These are phyloP conservation scores for Chaenogobius annularis DNA, from an alignment of 2,113 vertebrate genomes.

Conservation along the genomic window DNA sequence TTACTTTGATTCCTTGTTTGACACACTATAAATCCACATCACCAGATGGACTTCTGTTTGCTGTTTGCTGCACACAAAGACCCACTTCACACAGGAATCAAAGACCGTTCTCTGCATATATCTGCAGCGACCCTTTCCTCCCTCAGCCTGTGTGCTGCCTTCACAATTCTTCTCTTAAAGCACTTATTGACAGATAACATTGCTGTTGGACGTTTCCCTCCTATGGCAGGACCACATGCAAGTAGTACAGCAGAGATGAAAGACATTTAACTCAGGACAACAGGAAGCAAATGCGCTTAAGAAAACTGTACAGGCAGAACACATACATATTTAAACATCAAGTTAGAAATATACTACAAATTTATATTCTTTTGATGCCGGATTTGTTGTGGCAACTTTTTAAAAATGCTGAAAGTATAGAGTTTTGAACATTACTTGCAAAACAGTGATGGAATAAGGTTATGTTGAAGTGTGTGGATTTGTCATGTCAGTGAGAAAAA, in stretches of 20 bases:
- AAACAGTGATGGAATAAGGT: not conserved
- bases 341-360: too few relatives aligned
- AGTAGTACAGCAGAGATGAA: constrained; percentile 43
- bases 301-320: too few relatives aligned
- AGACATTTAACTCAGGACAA: constrained; percentile 55
- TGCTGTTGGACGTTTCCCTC: constrained; percentile 44
- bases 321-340: not conserved
- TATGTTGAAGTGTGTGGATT: not conserved
- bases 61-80: constrained; percentile 49
- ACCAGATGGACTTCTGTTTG: constrained; percentile 2
- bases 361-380: too few relatives aligned
- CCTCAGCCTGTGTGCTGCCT: constrained; percentile 16
- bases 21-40: constrained; percentile 28
- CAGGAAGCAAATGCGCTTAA: too few relatives aligned
- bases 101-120: constrained; percentile 44
- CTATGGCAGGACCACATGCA: constrained; percentile 42
- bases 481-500: not conserved
- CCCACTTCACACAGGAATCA: constrained; percentile 45
- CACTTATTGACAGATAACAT: constrained; percentile 58
- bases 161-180: constrained; percentile 27
- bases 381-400: constrained; percentile 29
- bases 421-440: not conserved
- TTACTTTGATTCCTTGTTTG: not conserved
- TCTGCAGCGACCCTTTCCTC: constrained; percentile 52
- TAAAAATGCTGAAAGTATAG: not conserved